These are phyloP conservation scores for Hemichromis elongatus DNA, from an alignment of 2,113 vertebrate species.

Conservation along the genomic window DNA sequence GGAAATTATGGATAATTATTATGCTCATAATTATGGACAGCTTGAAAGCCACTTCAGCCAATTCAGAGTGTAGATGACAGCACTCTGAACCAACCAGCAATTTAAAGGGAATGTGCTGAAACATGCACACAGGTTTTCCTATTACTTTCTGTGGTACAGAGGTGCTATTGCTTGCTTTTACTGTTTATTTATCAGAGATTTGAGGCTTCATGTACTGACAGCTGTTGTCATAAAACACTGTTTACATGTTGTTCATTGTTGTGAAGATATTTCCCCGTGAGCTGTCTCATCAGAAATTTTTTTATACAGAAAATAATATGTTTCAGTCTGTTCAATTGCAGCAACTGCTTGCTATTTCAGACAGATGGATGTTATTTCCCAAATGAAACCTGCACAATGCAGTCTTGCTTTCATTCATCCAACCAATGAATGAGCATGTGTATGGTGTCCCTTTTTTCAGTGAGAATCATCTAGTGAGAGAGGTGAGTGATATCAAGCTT, in stretches of 20 bases:
- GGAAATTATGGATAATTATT: background rate
- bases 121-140: background rate
- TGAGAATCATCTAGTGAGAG: background rate
- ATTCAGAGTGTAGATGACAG: background rate
- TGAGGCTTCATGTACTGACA: background rate
- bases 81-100: background rate
- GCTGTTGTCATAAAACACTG: background rate
- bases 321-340: background rate
- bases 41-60: background rate
- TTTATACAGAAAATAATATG: background rate
- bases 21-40: background rate
- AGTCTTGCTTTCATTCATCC: background rate
- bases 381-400: background rate
- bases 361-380: background rate
- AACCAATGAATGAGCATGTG: background rate
- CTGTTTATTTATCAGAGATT: background rate
- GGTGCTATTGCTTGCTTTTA: background rate
- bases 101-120: background rate
- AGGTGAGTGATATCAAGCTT: background rate
- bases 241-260: background rate
- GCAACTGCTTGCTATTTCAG: background rate
- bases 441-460: background rate
- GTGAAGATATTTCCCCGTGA: background rate
- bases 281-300: background rate
- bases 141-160: background rate